Base-by-base conservation (phyloP, 2,113 vertebrate species). In the Trichechus manatus region DNA sequence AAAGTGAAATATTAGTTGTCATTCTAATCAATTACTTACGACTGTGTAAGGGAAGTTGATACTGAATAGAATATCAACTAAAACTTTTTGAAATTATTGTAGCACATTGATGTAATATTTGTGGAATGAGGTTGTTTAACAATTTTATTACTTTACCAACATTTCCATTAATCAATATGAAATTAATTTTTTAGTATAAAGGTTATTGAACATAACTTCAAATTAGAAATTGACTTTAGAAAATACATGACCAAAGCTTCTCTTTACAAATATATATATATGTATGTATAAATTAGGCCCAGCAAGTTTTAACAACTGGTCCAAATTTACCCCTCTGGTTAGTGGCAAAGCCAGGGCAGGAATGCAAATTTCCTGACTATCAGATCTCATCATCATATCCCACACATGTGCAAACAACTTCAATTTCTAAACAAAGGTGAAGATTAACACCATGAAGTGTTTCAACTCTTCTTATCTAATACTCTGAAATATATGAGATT, bases 381-480 rank as follows among this genome's bases (percentile, higher is more conserved):
- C 53, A 56, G 13, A 56, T 56, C 13, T 56, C 47, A 39, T 47
- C 4, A 56, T 56, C 53, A 56, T 56, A 66, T 66, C 14, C 33
- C 4, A 11, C 3, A 9, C 31, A 33, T 25, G 59, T 39, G 47
- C 44, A 75, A 80, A 74, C 31, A 59, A 79, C 31, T 92, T 84
- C 33, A 47, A 19, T 82, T 68, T 74, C 42, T 44, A 86, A 25
- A 85, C 64, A 93, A 89, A 66, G 14, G 11, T 82, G 9, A 84
- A 91, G 15, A 87, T 92, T 61, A 50, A 64, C 9, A 4, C 2
- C 10, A 10, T 33, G 23, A 91, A 47, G 5, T 88, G 42, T 50
- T 88, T 91, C 31, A 88, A 2, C 91, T 13, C 22, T 86, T 89
- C 27, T 86, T 89, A 87, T 8, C 74, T 20, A 96, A 56, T 93